phyloP scores from a whole-genome alignment of 2,888 invertebrate genomes.

The Odontothrips loti region DNA sequence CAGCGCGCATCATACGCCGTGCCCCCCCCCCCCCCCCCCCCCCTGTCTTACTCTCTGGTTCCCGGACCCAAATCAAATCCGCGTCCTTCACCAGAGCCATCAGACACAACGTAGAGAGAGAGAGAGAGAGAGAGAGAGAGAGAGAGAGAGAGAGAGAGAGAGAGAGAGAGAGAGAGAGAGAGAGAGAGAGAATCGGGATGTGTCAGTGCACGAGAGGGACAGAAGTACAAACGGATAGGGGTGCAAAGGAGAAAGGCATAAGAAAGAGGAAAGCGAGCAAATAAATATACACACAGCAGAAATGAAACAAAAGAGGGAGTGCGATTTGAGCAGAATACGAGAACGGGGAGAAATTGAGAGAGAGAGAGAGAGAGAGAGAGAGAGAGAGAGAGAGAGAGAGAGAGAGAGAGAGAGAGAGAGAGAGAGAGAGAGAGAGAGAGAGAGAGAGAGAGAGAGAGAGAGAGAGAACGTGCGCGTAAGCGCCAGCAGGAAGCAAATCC shows the following conservation, averaged over 20 bases:
- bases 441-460: too few relatives aligned
- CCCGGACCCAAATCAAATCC: too few relatives aligned
- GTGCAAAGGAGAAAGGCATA: neutral
- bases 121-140: slow-evolving; percentile 23
- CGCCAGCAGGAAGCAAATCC: neutral
- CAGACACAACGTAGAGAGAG: neutral
- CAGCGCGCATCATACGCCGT: too few relatives aligned
- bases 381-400: neutral
- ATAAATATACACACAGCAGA: neutral
- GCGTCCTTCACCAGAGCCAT: too few relatives aligned
- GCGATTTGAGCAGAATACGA: neutral
- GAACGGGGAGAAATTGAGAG: neutral
- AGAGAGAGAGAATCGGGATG: neutral
- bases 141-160: neutral
- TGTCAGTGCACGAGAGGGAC: too few relatives aligned
- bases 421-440: too few relatives aligned
- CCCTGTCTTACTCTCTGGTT: too few relatives aligned
- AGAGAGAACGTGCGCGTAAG: too few relatives aligned
- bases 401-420: slow-evolving; percentile 10
- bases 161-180: slow-evolving; percentile 29
- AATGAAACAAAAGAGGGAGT: neutral
- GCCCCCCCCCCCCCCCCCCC: too few relatives aligned
- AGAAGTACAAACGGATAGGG: too few relatives aligned
- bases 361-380: neutral
- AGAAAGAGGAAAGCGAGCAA: neutral